Percentiles rank a stretch among this genome's conserved stretches.
Conservation (phyloP, 1,140 invertebrate genomes). For the Spodoptera litura region DNA sequence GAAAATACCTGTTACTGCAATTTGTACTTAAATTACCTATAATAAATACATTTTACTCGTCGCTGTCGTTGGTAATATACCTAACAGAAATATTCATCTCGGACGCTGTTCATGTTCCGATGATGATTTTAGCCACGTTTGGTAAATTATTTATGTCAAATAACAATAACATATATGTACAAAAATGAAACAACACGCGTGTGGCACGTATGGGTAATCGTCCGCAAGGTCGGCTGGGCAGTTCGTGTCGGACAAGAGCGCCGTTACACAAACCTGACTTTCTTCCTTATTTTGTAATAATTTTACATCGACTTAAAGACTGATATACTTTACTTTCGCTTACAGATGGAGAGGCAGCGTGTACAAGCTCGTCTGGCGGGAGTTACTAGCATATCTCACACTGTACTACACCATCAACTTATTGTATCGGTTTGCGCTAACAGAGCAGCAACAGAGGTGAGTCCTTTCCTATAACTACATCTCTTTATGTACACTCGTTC, state of each 20-base stretch:
- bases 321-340: slow-evolving; percentile 72
- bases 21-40: too few species aligned
- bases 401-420: slow-evolving; percentile 96
- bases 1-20: too few species aligned
- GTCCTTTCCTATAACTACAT: slow-evolving; percentile 12
- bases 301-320: slow-evolving; percentile 14
- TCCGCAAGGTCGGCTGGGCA: slow-evolving; percentile 31
- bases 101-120: background rate
- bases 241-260: background rate
- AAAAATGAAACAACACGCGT: slow-evolving; percentile 22
- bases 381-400: slow-evolving; percentile 95
- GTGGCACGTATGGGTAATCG: slow-evolving; percentile 15
- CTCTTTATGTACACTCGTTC: background rate
- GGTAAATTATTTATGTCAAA: slow-evolving; percentile 6
- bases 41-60: too few species aligned
- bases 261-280: slow-evolving; percentile 39
- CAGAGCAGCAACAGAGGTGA: slow-evolving; percentile 93
- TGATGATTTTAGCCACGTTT: background rate
- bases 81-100: background rate
- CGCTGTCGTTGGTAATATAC: background rate
- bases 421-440: slow-evolving; percentile 94
- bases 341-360: slow-evolving; percentile 98
- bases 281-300: slow-evolving; percentile 31
- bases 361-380: slow-evolving; percentile 98
- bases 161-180: slow-evolving; percentile 13